A percentile compares a stretch with the other conserved stretches of the same genome.
phyloP scores from a whole-genome alignment of 2,113 vertebrate species.

The Mus pahari region DNA sequence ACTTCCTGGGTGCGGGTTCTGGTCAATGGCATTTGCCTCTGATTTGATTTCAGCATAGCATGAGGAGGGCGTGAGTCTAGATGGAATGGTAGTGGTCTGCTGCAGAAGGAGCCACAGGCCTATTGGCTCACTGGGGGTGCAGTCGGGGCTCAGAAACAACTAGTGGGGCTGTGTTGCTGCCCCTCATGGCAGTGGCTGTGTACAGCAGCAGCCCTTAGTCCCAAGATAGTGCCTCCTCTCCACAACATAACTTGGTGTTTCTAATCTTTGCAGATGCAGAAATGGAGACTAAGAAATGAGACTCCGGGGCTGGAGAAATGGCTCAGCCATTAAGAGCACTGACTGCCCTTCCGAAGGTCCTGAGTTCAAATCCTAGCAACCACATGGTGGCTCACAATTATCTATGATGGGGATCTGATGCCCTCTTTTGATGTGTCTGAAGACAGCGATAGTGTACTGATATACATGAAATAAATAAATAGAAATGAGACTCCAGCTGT shows the following conservation, averaged over 20 bases:
- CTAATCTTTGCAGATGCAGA: not conserved
- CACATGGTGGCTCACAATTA: too few species aligned
- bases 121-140: not conserved
- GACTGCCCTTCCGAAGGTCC: too few species aligned
- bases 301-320: too few species aligned
- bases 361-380: too few species aligned
- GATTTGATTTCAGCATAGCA: not conserved
- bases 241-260: not conserved
- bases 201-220: not conserved
- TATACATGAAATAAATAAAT: too few species aligned
- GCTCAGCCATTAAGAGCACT: too few species aligned
- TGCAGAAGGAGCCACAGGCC: not conserved
- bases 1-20: not conserved
- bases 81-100: not conserved
- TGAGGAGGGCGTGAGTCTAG: not conserved
- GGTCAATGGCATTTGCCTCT: not conserved
- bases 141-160: too few species aligned
- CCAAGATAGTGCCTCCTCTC: rapidly evolving
- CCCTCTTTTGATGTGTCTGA: too few species aligned
- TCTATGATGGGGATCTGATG: too few species aligned
- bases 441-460: too few species aligned
- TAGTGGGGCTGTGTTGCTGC: rapidly evolving
- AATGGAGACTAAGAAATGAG: rapidly evolving
- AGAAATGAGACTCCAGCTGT: not conserved
- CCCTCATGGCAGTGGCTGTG: rapidly evolving